Percentiles rank a stretch among this genome's conserved stretches.
Conservation (phyloP, 2,113 vertebrate genomes). For the Harpagus bidentatus region DNA sequence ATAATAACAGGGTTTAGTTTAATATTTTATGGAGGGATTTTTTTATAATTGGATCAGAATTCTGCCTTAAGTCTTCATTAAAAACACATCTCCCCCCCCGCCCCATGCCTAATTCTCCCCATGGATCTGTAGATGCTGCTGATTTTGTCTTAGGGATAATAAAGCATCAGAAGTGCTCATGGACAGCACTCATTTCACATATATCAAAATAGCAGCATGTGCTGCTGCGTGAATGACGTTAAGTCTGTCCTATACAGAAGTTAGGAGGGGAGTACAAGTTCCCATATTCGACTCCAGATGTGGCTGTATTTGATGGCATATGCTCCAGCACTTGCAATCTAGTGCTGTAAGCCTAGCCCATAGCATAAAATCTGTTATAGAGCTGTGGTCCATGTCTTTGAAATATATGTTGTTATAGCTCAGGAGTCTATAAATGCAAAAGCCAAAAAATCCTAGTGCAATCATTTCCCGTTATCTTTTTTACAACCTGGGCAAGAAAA, state of each 20-base stretch:
- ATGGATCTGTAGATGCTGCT: neutral
- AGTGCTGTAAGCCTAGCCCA: rapidly evolving
- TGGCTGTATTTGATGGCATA: neutral
- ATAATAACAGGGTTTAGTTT: neutral
- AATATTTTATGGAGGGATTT: neutral
- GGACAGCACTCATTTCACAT: neutral
- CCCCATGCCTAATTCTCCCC: neutral
- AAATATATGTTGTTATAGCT: neutral
- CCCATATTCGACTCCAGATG: neutral
- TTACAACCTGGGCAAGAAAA: neutral
- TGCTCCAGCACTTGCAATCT: neutral
- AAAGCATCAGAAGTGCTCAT: neutral
- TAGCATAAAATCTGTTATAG: neutral
- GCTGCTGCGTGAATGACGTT: neutral
- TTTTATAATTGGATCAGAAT: neutral
- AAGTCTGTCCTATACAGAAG: neutral
- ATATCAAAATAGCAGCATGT: neutral
- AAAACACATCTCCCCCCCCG: neutral
- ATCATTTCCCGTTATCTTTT: neutral
- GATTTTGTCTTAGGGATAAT: neutral
- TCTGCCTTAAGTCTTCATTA: slow-evolving; percentile 6
- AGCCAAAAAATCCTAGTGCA: neutral
- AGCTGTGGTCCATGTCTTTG: neutral
- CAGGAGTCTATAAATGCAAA: neutral
- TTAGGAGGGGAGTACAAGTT: neutral